Conservation (phyloP, 2,113 vertebrate species). For the Butorides virescens region DNA sequence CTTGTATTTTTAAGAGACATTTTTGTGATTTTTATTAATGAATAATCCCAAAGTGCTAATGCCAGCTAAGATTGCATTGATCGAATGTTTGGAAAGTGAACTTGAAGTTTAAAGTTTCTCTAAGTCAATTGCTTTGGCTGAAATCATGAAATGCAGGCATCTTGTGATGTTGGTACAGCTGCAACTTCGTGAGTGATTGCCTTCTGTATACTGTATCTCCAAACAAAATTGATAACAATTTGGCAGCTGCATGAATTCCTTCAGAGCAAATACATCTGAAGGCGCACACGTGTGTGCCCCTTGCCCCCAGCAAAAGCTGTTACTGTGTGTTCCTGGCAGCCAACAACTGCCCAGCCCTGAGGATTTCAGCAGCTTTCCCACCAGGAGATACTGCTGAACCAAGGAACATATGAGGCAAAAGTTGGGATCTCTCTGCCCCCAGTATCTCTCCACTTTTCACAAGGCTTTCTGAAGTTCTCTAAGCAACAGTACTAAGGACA, state of each 20-base stretch:
- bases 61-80: not conserved
- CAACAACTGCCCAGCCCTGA: not conserved
- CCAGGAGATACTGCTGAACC: not conserved
- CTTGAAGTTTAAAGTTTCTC: conserved; percentile 26
- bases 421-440: not conserved
- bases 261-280: not conserved
- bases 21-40: conserved; percentile 50
- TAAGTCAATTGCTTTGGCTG: conserved; percentile 22
- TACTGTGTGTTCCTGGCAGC: not conserved
- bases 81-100: conserved; percentile 10
- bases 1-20: not conserved
- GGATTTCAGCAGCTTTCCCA: not conserved
- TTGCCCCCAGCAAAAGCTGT: not conserved
- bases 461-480: not conserved
- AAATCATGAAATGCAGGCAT: not conserved
- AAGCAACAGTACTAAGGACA: not conserved
- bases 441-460: not conserved
- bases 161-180: conserved; percentile 54
- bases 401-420: accelerated
- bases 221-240: conserved; percentile 24
- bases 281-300: not conserved
- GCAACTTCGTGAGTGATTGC: conserved; percentile 15
- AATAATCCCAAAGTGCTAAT: conserved; percentile 28
- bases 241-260: conserved; percentile 35
- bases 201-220: not conserved